A percentile compares a stretch with the other conserved stretches of the same genome.
These are phyloP conservation scores for Apis cerana DNA, from an alignment of 1,140 invertebrate genomes.

Conservation along the genomic window DNA sequence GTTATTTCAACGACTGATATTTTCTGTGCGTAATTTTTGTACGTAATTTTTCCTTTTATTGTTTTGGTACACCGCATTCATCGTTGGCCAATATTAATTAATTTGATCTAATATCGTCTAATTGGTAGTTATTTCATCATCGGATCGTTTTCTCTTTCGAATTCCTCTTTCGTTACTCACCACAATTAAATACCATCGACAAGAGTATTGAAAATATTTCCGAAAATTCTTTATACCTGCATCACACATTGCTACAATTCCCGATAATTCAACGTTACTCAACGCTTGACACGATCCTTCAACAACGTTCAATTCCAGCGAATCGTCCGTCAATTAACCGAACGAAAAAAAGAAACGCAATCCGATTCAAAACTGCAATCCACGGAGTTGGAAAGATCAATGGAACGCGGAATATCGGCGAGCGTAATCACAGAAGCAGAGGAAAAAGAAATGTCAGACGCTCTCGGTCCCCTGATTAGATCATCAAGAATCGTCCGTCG, in stretches of 20 bases:
- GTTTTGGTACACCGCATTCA: not conserved
- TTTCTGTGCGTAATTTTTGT: no score
- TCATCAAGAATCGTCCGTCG: constrained; percentile 41
- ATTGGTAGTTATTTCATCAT: not conserved
- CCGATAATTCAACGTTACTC: not conserved
- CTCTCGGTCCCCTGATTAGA: constrained; percentile 38
- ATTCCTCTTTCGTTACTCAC: not conserved
- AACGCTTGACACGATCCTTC: not conserved
- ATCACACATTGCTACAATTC: not conserved
- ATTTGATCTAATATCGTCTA: not conserved
- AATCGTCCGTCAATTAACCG: not conserved
- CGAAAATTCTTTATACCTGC: not conserved
- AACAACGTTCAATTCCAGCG: not conserved
- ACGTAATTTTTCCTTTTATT: no score
- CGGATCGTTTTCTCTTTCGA: not conserved
- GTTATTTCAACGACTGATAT: no score
- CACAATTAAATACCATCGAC: not conserved
- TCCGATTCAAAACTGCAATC: not conserved
- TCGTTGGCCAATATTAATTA: not conserved
- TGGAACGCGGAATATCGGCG: not conserved
- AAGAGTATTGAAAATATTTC: no score
- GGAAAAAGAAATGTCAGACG: not conserved
- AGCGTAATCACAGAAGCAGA: not conserved
- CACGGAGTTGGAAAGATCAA: not conserved
- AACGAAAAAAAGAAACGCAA: not conserved